Evolutionary conservation across 2,888 invertebrate species (phyloP), one percentile per base, ranked within the genome.

Genomic region (Lottia scabra): DNA sequence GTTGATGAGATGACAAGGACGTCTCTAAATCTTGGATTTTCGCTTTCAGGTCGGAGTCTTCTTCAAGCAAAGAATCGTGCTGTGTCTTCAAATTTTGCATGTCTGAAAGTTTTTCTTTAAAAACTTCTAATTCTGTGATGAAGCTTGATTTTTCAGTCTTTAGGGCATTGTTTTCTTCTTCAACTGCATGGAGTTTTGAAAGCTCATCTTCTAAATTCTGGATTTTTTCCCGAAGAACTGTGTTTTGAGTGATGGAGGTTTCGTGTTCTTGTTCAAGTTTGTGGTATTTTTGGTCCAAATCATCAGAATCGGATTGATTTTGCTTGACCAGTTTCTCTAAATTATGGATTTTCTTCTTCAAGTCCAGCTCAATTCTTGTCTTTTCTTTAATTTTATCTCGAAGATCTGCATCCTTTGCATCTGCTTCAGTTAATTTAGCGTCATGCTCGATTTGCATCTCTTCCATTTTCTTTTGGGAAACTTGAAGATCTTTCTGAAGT

Each of bases 381-480:
- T 70, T 70, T 13, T 65, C 64, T 38, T 26, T 44, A 10, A 43
- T 56, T 46, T 65, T 38, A 15, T 64, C 65, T 46, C 38, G 62
- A 12, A 30, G n/a, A 15, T 62, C 68, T 19, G 38, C 19, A n/a
- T 56, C 30, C 38, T 68, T 45, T 6, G 48, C 62, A n/a, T 75
- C 76, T 27, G 64, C 64, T 26, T 73, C 70, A 0, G 73, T 67
- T 8, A 78, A 65, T 43, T 74, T 71, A n/a, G 75, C 70, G 38
- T 83, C 81, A 79, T 82, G 81, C 45, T 84, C 82, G 44, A 79
- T 76, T 72, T 84, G 82, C n/a, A 83, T 74, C 30, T 83, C 81
- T 66, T 83, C 78, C 10, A 83, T 71, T 75, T 81, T 84, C 63
- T 81, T 78, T 66, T 83, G 80, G 43, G 81, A 80, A 6, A 71